Evolutionary conservation across 2,113 vertebrate species (phyloP).

Genomic region (Grantiella picta): DNA sequence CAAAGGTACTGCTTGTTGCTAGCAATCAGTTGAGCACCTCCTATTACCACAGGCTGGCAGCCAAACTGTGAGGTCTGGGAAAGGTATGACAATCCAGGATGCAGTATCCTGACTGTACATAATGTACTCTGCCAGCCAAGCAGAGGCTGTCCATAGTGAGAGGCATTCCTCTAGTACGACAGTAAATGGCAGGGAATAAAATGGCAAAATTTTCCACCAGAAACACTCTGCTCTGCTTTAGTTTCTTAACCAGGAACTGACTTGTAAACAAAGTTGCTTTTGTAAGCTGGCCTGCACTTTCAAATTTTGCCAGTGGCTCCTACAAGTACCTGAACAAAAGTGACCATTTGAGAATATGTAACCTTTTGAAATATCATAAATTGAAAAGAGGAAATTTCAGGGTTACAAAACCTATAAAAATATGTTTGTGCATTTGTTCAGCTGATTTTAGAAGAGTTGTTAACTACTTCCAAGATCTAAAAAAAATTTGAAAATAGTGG

Average conservation of each 20-base stretch:
- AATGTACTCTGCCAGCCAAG: background rate
- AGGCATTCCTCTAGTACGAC: background rate
- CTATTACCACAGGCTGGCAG: background rate
- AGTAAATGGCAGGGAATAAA: background rate
- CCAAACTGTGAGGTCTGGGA: background rate
- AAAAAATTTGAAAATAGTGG: background rate
- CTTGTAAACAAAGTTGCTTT: background rate
- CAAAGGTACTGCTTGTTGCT: conserved; percentile 11
- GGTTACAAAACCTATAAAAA: background rate
- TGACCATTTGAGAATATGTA: background rate
- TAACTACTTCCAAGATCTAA: background rate
- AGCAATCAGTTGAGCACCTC: background rate
- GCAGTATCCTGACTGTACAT: background rate
- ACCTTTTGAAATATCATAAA: background rate
- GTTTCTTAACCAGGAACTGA: background rate
- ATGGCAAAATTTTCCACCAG: background rate
- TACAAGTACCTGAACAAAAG: background rate
- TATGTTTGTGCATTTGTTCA: background rate
- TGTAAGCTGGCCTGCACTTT: background rate
- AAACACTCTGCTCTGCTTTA: background rate
- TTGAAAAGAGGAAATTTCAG: background rate
- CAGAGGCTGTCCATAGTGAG: background rate
- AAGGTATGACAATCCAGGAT: background rate
- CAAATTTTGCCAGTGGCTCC: background rate
- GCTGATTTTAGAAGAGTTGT: background rate